phyloP scores from a whole-genome alignment of 2,797 vertebrate species.

The Forpus xanthops region DNA sequence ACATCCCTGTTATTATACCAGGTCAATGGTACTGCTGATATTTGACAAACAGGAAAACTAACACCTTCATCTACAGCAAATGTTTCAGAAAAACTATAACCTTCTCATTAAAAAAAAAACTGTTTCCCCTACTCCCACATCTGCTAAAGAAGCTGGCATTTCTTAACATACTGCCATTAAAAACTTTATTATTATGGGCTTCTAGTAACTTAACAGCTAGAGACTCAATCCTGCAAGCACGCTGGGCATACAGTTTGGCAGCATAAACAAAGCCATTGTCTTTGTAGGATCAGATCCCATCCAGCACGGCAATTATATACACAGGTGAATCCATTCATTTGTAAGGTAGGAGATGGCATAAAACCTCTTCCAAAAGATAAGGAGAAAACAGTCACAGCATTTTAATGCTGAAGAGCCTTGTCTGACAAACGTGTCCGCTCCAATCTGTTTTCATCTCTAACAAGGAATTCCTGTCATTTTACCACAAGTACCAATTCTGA shows the following conservation, averaged over 20 bases:
- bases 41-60: slow-evolving; percentile 5
- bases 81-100: background rate
- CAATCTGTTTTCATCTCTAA: slow-evolving; percentile 28
- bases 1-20: background rate
- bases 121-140: background rate
- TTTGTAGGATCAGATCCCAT: slow-evolving; percentile 26
- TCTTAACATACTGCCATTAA: slow-evolving; percentile 44
- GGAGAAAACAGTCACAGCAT: slow-evolving; percentile 11
- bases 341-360: slow-evolving; percentile 16
- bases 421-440: slow-evolving; percentile 14
- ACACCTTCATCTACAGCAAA: background rate
- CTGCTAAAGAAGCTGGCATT: background rate
- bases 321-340: slow-evolving; percentile 41
- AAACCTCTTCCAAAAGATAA: slow-evolving; percentile 31
- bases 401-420: slow-evolving; percentile 28
- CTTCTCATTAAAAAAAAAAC: slow-evolving; percentile 35
- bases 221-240: slow-evolving; percentile 28
- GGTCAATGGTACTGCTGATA: background rate
- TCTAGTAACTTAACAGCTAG: slow-evolving; percentile 25
- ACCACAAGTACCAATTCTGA: slow-evolving; percentile 9
- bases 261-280: slow-evolving; percentile 49
- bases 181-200: slow-evolving; percentile 42
- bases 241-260: slow-evolving; percentile 41
- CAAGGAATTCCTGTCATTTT: background rate
- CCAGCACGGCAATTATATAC: slow-evolving; percentile 23